Evolutionary conservation across 2,113 vertebrate genomes (phyloP), one percentile per base, ranked within the genome.

Genomic region (Romanogobio albipinnatus): DNA sequence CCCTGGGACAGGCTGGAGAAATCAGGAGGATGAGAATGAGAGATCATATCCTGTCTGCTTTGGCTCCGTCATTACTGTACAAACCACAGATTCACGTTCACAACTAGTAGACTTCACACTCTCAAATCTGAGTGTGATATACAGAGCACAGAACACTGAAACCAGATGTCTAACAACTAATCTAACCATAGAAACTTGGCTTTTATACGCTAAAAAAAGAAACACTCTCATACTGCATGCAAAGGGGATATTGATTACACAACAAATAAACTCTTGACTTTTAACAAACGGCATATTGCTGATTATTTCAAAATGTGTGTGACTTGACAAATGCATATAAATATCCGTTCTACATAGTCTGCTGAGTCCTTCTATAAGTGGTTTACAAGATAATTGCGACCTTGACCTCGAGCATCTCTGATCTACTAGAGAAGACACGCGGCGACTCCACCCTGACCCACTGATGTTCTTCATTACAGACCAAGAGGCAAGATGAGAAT

Each of bases 371-470:
- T 59, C 19, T 39, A 22, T 58, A 59, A 24, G 4, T 43, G 56
- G 11, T 45, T 77, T 59, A 58, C 19, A 45, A 24, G 11, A 79
- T 61, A 79, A 45, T 62, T 29, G 33, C 22, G 13, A 82, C 13
- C 24, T 76, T 73, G 15, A 59, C 29, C 81, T 61, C 45, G 9
- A 74, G 88, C 84, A 89, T 85, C 82, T 76, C 82, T 82, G 24
- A 74, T 64, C 26, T 59, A 49, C 36, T 11, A 73, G 36, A 84
- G 76, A 86, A 71, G 85, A 86, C 83, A 87, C 81, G 83, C 81
- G 80, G 86, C 90, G 29, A 86, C 92, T 93, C 93, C 93, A 93
- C 94, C 92, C 93, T 90, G 29, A 91, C 86, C 61, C 26, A 89
- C 89, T 88, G 83, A 86, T 81, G 82, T 91, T 90, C 88, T 87